These are phyloP conservation scores for Nyctereutes procyonoides DNA, from an alignment of 2,113 vertebrate species.

Conservation along the genomic window DNA sequence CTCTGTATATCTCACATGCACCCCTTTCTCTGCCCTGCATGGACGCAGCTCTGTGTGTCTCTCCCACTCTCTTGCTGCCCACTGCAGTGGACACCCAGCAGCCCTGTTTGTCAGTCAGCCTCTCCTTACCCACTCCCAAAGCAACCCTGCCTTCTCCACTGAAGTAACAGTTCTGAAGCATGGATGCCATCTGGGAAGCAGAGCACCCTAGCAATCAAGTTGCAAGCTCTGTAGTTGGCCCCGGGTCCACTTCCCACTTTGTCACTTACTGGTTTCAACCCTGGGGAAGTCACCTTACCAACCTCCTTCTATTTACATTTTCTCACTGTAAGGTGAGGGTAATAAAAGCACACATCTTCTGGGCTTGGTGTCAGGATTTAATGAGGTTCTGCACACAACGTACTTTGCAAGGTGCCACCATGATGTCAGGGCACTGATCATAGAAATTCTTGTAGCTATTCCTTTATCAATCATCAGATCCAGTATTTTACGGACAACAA, in stretches of 20 bases:
- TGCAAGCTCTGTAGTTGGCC: background rate
- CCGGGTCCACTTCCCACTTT: background rate
- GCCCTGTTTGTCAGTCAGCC: no score
- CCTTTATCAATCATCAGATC: background rate
- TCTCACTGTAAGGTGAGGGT: background rate
- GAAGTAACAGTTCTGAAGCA: background rate
- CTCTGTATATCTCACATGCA: accelerated
- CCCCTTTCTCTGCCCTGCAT: background rate
- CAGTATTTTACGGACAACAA: background rate
- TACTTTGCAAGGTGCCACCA: accelerated
- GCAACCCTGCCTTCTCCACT: background rate
- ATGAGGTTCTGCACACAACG: accelerated
- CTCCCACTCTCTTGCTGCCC: no score
- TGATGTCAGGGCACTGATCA: background rate
- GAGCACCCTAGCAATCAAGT: no score
- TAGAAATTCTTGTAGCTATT: background rate
- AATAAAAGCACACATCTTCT: background rate
- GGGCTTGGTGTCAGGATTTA: background rate
- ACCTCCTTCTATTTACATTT: background rate
- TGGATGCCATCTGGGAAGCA: no score
- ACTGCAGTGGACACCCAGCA: background rate
- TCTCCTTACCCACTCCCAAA: accelerated
- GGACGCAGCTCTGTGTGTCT: no score
- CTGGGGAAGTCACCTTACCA: background rate
- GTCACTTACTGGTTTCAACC: background rate